Evolutionary conservation across 2,113 vertebrate genomes (phyloP), one percentile per base, ranked within the genome.

Genomic region (Glaucidium brasilianum): DNA sequence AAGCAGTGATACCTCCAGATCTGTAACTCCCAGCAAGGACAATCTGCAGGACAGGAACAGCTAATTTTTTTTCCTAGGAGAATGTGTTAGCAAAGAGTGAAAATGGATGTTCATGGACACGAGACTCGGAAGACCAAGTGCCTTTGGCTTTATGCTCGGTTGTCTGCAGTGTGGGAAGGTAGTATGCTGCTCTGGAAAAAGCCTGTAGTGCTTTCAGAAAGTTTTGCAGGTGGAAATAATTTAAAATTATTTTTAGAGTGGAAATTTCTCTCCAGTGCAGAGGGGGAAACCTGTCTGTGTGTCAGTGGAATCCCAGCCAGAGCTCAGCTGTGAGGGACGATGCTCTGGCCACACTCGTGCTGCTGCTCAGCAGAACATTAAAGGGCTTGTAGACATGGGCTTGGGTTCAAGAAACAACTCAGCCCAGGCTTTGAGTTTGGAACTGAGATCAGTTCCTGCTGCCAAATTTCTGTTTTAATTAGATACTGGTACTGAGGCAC

Each of bases 401-500:
- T 85, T 0, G 0, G 35, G 8, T 15, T 77, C 72, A 39, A 35
- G 83, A 6, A 64, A 10, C 0, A 0, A 0, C 53, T 55, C 52
- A 35, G 79, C 53, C 79, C 5, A 1, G 47, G 2, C 35, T n/a
- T 68, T 50, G 34, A 20, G 15, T 49, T 41, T 92, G 96, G 39
- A 29, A 34, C 71, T 13, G 34, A 43, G 58, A 7, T 8, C 2
- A 5, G 49, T 0, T 43, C 39, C 71, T 53, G 52, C 43, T 94
- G 82, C 95, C 80, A 76, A 12, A 25, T 30, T 58, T 39, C n/a
- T 94, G 49, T 66, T 27, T 59, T 39, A 6, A 1, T 6, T 75
- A 82, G 58, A 3, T 32, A 9, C 29, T 15, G 32, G 34, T 16
- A 2, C 1, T 20, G 79, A n/a, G 66, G 73, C 8, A 13, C n/a